Evolutionary conservation across 2,888 invertebrate species (phyloP).

Genomic region (Gibbula magus): DNA sequence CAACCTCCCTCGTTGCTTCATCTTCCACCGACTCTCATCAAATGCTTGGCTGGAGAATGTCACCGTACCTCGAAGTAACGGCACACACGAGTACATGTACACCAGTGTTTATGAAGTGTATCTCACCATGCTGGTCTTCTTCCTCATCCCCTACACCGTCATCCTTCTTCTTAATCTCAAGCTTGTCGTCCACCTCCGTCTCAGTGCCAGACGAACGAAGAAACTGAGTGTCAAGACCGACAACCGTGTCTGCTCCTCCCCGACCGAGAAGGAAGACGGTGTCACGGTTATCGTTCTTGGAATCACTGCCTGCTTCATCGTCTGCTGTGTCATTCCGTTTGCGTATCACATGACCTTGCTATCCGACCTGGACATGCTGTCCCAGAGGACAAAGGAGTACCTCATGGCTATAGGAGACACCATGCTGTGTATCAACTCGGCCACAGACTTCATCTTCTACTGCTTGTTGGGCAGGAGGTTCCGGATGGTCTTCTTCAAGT

Average conservation of each 20-base stretch:
- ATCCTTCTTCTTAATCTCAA: slow-evolving; percentile 43
- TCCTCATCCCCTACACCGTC: slow-evolving; percentile 43
- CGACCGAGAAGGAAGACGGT: slow-evolving; percentile 37
- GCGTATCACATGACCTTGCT: slow-evolving; percentile 36
- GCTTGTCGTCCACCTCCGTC: slow-evolving; percentile 39
- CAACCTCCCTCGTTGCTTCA: slow-evolving; percentile 45
- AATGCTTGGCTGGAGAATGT: neutral
- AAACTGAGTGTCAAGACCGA: neutral
- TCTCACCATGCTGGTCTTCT: slow-evolving; percentile 41
- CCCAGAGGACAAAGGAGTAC: slow-evolving; percentile 23
- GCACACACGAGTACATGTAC: slow-evolving; percentile 29
- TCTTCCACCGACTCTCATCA: slow-evolving; percentile 23
- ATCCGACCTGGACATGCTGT: slow-evolving; percentile 30
- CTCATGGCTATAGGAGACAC: slow-evolving; percentile 40
- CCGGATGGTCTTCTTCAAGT: slow-evolving; percentile 32
- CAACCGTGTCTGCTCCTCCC: neutral
- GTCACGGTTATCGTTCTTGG: slow-evolving; percentile 44
- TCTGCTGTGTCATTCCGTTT: slow-evolving; percentile 45
- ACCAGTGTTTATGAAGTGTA: slow-evolving; percentile 38
- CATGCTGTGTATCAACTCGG: slow-evolving; percentile 46
- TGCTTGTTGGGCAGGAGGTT: slow-evolving; percentile 44
- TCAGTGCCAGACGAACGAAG: neutral
- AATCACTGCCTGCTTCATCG: slow-evolving; percentile 44
- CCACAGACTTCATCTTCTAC: slow-evolving; percentile 48
- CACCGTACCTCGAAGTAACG: neutral